Evolutionary conservation across 2,797 vertebrate genomes (phyloP).

Genomic region (Catharus ustulatus): DNA sequence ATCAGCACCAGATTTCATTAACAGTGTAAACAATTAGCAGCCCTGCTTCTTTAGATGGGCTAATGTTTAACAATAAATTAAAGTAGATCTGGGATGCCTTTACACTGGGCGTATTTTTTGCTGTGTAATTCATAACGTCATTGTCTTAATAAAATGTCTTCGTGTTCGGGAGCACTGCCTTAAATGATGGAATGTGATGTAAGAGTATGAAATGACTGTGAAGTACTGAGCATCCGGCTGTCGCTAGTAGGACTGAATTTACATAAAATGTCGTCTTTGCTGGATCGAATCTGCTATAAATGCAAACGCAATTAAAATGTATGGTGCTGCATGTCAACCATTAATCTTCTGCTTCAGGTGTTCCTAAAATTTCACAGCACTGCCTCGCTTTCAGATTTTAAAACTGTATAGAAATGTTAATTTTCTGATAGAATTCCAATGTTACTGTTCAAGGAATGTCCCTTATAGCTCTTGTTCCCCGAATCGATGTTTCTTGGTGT

Average conservation of each 20-base stretch:
- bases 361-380: neutral
- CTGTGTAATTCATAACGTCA: constrained; percentile 55
- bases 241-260: neutral
- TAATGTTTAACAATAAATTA: constrained; percentile 4
- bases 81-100: neutral
- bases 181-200: constrained; percentile 52
- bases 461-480: neutral
- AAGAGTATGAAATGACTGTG: constrained; percentile 38
- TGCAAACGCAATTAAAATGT: neutral
- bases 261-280: constrained; percentile 35
- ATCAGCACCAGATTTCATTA: neutral
- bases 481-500: neutral
- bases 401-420: neutral
- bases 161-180: neutral
- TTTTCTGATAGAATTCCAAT: neutral
- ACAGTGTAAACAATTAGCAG: neutral
- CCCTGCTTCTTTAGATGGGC: neutral
- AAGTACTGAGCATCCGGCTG: neutral
- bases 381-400: neutral
- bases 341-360: constrained; percentile 37
- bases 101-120: neutral
- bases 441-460: neutral
- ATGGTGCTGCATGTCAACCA: neutral
- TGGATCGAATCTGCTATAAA: neutral
- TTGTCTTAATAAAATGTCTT: constrained; percentile 58